Base-by-base conservation (phyloP, 2,888 invertebrate genomes). In the Tridacna gigas region DNA sequence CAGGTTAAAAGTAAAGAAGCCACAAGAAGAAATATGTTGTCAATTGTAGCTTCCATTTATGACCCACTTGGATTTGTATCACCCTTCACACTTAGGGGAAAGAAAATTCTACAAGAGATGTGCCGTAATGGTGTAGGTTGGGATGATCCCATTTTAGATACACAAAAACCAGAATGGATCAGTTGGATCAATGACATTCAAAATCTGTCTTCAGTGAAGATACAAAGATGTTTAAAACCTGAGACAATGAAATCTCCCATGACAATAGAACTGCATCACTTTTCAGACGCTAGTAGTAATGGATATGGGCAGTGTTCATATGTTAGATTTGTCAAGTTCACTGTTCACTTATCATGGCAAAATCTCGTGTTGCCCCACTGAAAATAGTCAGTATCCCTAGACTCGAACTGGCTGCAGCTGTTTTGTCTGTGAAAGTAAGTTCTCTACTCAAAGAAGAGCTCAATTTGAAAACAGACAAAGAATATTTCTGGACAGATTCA, bases 31-130 rank as follows among this genome's bases (percentile, higher is more conserved):
- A 86, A 83, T 11, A 74, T 89, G 13, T 60, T 91, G 20, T 86
- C 89, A 0, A 77, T 77, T 0, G 74, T 90, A 5, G 69, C 77
- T 45, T 84, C 83, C 0, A 61, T 90, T 2, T 89, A 88, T 75
- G 90, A 90, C 76, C 89, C 90, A 0, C 77, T 90, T 47, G 89
- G 87, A 13, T 77, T 90, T 26, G 75, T 91, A 26, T 73, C 89
- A 4, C 90, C 90, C n/a, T 75, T 89, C 26, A 45, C 84, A 9
- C 81, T 89, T 7, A 61, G 75, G 11, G 86, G 86, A 3, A 90
- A 89, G 61, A 77, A 84, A 48, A 83, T 89, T 13, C 65, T 90
- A 22, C 90, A 90, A 71, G 48, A 84, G 28, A 80, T 89, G 80
- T 89, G 87, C 47, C 63, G 18, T 25, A 56, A 83, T 4, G 73